A percentile compares a stretch with the other conserved stretches of the same genome.
These are phyloP conservation scores for Eupeodes luniger DNA, from an alignment of 2,888 invertebrate genomes.

Conservation along the genomic window DNA sequence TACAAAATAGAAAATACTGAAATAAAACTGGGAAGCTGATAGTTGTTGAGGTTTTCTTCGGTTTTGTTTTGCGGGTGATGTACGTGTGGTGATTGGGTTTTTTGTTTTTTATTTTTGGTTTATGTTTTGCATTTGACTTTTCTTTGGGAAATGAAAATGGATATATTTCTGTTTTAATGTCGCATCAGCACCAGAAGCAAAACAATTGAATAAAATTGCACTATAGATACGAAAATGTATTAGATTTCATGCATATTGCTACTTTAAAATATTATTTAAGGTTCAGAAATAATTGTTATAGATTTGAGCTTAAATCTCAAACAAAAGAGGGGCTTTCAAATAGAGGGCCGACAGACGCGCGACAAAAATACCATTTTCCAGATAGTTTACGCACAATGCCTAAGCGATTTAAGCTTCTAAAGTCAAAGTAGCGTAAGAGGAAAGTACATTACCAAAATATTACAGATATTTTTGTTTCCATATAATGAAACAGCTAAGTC, in stretches of 20 bases:
- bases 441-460: too few relatives aligned
- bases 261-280: too few relatives aligned
- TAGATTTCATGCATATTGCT: not conserved
- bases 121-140: constrained; percentile 24
- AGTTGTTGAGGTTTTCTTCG: constrained; percentile 21
- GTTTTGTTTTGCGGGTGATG: constrained; percentile 41
- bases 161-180: not conserved
- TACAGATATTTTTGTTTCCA: too few relatives aligned
- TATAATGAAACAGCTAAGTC: too few relatives aligned
- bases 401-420: too few relatives aligned
- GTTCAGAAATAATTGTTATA: too few relatives aligned
- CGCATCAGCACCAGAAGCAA: not conserved
- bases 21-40: constrained; percentile 32
- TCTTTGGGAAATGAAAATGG: constrained; percentile 23
- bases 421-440: too few relatives aligned
- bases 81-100: constrained; percentile 35
- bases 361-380: too few relatives aligned
- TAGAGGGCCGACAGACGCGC: too few relatives aligned
- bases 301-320: too few relatives aligned
- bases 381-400: too few relatives aligned
- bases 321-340: too few relatives aligned
- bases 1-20: not conserved
- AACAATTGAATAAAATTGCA: not conserved
- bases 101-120: constrained; percentile 17
- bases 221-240: not conserved